Conservation (phyloP, 2,797 vertebrate species). For the Lagodon rhomboides region DNA sequence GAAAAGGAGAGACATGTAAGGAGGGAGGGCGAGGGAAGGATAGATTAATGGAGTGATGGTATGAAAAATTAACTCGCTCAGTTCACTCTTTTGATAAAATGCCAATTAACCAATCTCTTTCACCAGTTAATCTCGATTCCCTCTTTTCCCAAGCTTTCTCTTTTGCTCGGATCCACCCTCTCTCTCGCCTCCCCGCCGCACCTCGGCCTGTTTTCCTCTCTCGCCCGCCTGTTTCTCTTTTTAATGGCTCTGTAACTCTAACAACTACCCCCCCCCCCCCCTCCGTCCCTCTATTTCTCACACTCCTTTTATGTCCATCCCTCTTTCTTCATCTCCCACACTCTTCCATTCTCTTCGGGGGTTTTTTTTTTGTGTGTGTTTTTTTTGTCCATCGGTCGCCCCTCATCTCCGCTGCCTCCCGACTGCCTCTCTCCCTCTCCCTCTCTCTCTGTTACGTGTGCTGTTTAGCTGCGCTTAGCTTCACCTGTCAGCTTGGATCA, state of each 20-base stretch:
- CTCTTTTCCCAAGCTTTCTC: conserved; percentile 36
- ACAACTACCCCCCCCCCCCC: conserved; percentile 18
- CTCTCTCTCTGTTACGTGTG: conserved; percentile 70
- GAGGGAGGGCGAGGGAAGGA: neutral
- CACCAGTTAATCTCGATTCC: conserved; percentile 58
- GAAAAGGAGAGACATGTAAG: conserved; percentile 1
- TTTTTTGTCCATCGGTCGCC: conserved; percentile 21
- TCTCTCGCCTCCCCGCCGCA: conserved; percentile 2
- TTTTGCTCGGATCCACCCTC: conserved; percentile 38
- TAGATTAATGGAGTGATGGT: conserved; percentile 51
- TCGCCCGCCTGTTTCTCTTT: conserved; percentile 43
- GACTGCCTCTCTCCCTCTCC: conserved; percentile 19
- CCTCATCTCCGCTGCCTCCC: conserved; percentile 40
- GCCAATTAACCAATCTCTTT: conserved; percentile 72
- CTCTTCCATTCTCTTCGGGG: neutral
- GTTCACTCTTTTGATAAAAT: conserved; percentile 72
- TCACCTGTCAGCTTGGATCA: conserved; percentile 87
- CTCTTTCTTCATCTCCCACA: conserved; percentile 36
- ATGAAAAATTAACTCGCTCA: conserved; percentile 59
- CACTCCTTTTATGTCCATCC: conserved; percentile 51
- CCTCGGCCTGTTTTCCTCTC: conserved; percentile 27
- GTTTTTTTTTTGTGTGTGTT: neutral
- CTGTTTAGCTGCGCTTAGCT: conserved; percentile 85
- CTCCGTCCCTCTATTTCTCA: conserved; percentile 48
- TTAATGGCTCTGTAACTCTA: conserved; percentile 55